Base-by-base conservation (phyloP, 2,797 vertebrate genomes). In the Cyprinella venusta region DNA sequence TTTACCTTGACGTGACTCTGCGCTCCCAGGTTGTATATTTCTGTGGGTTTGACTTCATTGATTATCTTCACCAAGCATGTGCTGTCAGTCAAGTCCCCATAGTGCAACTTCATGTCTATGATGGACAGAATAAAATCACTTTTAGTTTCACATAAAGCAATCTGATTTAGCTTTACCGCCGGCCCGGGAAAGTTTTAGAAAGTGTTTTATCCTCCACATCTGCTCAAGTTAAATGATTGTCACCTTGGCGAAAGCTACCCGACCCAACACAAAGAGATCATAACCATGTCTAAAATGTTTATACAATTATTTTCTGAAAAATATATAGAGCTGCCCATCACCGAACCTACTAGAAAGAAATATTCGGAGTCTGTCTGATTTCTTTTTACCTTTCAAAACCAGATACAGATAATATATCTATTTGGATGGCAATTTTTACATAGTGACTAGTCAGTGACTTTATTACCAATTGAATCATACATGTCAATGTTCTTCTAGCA, bases 51-150 rank as follows among this genome's bases (percentile, higher is more conserved):
- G 40, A 99, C 97, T 92, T 96, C 91, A 86, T 97, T 99, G 88
- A 99, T 98, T 88, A 99, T 99, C 93, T 99, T 99, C 91, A 99
- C 98, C 77, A 99, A 93, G 91, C 98, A 99, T 1, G 97, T 99
- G 90, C 98, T 99, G 92, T 99, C 98, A 0, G 98, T 99, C 89
- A 99, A 95, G 89, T 99, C 98, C 0, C 98, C 98, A 1, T 99
- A 99, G 89, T 99, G 98, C 88, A 99, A 90, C 90, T 96, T 98
- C 98, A 99, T 99, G 86, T 98, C 98, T 99, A 92, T 78, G 7
- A 76, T 33, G 81, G 19, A 79, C 38, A 80, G 40, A 68, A n/a
- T 6, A 77, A 30, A 70, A 26, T 9, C 8, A 5, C 36, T 36
- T 67, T 48, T 6, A 16, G n/a, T 65, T 13, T 70, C 10, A 80